These are phyloP conservation scores for Pantala flavescens DNA, from an alignment of 1,140 invertebrate genomes.

Conservation along the genomic window DNA sequence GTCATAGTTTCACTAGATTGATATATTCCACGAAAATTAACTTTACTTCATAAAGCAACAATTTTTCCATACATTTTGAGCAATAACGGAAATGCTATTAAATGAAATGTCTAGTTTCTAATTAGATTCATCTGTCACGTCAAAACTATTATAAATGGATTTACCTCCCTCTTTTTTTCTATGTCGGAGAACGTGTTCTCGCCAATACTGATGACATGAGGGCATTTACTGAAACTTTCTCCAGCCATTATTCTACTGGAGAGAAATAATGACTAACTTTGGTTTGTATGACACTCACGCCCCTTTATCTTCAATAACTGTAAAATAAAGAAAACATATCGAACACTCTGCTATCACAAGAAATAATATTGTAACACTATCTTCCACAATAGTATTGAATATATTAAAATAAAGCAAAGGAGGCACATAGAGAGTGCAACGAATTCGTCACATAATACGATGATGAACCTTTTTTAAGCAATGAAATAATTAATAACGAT, in stretches of 20 bases:
- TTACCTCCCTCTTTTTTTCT: neutral
- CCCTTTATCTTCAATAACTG: neutral
- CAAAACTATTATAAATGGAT: neutral
- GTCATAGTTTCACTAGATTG: too few species aligned
- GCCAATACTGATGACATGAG: neutral
- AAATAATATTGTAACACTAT: neutral
- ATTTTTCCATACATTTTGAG: too few species aligned
- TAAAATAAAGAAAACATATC: neutral
- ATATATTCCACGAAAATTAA: too few species aligned
- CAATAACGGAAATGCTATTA: too few species aligned
- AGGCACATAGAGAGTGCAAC: too few species aligned
- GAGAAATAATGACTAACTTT: neutral
- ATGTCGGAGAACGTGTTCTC: neutral
- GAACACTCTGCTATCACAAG: neutral
- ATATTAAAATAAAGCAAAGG: too few species aligned
- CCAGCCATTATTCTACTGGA: neutral
- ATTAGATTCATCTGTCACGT: too few species aligned
- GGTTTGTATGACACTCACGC: neutral
- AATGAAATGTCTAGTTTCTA: too few species aligned
- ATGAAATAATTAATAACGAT: too few species aligned
- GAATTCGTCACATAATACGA: too few species aligned
- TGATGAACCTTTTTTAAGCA: too few species aligned
- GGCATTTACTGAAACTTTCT: neutral
- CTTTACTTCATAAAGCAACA: too few species aligned
- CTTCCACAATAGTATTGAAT: neutral